Evolutionary conservation across 37 sponge, comb jelly and placozoan species (phyloP), one percentile per base, ranked within the genome.

Genomic region (Mnemiopsis leidyi): DNA sequence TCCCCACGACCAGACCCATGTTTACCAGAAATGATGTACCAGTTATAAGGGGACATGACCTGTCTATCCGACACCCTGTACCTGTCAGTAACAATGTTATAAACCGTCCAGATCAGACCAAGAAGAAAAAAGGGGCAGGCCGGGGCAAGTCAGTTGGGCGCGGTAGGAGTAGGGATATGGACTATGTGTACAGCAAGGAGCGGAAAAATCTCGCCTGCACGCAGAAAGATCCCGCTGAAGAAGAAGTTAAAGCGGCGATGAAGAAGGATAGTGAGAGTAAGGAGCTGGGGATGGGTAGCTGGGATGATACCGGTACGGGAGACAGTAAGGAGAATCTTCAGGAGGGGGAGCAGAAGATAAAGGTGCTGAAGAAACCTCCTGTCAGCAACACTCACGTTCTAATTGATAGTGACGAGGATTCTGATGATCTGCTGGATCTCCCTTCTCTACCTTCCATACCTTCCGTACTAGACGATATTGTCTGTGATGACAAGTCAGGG

Each of bases 221-320:
- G 3, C 75, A 40, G 0, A 85, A 85, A 61, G 90, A 38, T 18
- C 40, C 40, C 0, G 90, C 29, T 29, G 79, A 77, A 32, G 79
- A 77, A 20, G 79, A 31, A 16, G 79, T 77, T 9, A 77, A 77
- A 20, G 79, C 79, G 9, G 79, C 79, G 3, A 77, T 77, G 79
- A 0, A 3, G 36, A 77, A 77, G 26, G 79, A 77, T 32, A 77
- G 32, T 31, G 20, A 34, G 36, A 32, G 18, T 16, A 32, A 32
- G 1, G 32, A 3, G 1, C 79, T 34, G 79, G 18, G 79, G 2
- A 28, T 77, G 2, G 79, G 79, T 13, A 31, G 26, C 0, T 77
- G 79, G 79, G 79, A 77, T 9, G 79, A 28, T 1, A 48, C 61
- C 13, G 9, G 5, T 13, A 18, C 21, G 25, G n/a, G 3, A n/a